These are phyloP conservation scores for Botia kubotai DNA, from an alignment of 2,797 vertebrate genomes.

Conservation along the genomic window DNA sequence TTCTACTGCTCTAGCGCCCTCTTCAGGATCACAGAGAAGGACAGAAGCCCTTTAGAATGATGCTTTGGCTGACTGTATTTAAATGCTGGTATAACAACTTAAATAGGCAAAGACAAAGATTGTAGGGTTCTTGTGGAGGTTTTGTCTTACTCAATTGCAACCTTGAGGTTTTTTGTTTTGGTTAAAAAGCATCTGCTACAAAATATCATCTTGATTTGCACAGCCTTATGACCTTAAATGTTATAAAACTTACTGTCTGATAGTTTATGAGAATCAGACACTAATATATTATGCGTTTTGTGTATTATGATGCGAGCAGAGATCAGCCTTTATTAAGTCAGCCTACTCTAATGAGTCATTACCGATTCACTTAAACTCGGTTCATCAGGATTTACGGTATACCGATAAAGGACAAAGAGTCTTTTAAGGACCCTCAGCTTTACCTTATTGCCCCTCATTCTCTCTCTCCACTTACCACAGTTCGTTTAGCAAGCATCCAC, in stretches of 20 bases:
- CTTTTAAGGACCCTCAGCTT: slow-evolving; percentile 44
- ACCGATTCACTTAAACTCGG: slow-evolving; percentile 12
- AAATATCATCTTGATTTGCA: not conserved
- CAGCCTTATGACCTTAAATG: not conserved
- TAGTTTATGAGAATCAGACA: not conserved
- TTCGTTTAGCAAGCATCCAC: slow-evolving; percentile 49
- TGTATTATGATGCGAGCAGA: not conserved
- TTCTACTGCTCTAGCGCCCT: slow-evolving; percentile 46
- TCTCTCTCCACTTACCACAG: slow-evolving; percentile 53
- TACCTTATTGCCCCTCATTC: slow-evolving; percentile 37
- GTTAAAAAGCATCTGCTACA: no score
- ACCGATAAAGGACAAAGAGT: slow-evolving; percentile 46
- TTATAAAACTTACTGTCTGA: not conserved
- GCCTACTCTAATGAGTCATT: slow-evolving; percentile 12
- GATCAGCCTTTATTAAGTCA: not conserved
- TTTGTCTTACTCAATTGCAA: no score
- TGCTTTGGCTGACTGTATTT: slow-evolving; percentile 3
- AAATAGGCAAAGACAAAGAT: not conserved
- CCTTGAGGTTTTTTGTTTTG: no score
- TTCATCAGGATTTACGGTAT: slow-evolving; percentile 38
- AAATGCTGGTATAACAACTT: not conserved
- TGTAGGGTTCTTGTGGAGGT: not conserved
- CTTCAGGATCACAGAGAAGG: slow-evolving; percentile 4
- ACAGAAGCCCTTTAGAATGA: not conserved
- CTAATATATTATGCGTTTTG: not conserved